Conservation (phyloP, 2,113 vertebrate genomes). For the human region GRCh38 chr9:131854001-131854500, state of each 20-base stretch:
- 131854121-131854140: neutral
- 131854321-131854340: accelerated
- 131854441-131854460: neutral
- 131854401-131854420: neutral
- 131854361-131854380: neutral
- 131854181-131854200: neutral
- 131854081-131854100: neutral
- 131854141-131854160: neutral
- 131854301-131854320: accelerated
- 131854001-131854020: no score
- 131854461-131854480: neutral
- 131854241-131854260: neutral
- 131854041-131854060: neutral
- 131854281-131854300: neutral
- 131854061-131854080: accelerated
- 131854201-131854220: neutral
- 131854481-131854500: accelerated
- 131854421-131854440: neutral
- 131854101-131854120: neutral
- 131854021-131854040: accelerated
- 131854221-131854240: neutral
- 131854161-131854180: neutral
- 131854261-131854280: neutral
- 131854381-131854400: neutral
- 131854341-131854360: accelerated